Evolutionary conservation across 2,113 vertebrate species (phyloP).

Genomic region (Tragelaphus strepsiceros): DNA sequence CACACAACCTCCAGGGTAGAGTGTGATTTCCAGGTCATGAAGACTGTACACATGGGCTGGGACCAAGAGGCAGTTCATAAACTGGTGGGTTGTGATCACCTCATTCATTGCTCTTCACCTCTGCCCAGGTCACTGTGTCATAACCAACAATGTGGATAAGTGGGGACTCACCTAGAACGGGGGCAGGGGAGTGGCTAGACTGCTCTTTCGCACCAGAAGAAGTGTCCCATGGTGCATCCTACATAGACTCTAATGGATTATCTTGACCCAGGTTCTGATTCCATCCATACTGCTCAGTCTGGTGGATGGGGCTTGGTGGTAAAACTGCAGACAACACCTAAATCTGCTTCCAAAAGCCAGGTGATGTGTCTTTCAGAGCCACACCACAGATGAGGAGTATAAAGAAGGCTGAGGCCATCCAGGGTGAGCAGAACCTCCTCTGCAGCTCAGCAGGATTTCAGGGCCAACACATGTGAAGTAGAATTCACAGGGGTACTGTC

Average conservation of each 20-base stretch:
- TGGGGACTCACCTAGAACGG: not conserved
- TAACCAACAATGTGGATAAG: not conserved
- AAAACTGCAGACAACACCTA: not conserved
- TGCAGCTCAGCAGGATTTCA: not conserved
- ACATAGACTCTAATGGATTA: accelerated
- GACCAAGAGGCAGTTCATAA: not conserved
- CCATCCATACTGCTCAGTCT: not conserved
- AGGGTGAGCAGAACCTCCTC: not conserved
- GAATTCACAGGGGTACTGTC: not conserved
- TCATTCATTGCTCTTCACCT: not conserved
- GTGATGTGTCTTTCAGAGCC: not conserved
- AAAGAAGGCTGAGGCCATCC: not conserved
- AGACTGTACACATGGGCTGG: not conserved
- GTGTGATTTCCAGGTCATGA: not conserved
- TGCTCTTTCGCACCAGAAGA: not conserved
- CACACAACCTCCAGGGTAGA: not conserved
- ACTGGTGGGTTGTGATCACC: not conserved
- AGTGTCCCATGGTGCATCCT: not conserved
- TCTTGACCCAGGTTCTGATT: not conserved
- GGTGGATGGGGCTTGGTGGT: not conserved
- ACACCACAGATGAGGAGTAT: not conserved
- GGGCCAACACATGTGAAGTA: not conserved
- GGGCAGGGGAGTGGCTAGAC: too few relatives aligned
- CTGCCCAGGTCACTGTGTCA: not conserved
- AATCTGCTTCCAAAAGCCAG: not conserved